Evolutionary conservation across 2,113 vertebrate species (phyloP).

Genomic region (Phoxinus phoxinus): DNA sequence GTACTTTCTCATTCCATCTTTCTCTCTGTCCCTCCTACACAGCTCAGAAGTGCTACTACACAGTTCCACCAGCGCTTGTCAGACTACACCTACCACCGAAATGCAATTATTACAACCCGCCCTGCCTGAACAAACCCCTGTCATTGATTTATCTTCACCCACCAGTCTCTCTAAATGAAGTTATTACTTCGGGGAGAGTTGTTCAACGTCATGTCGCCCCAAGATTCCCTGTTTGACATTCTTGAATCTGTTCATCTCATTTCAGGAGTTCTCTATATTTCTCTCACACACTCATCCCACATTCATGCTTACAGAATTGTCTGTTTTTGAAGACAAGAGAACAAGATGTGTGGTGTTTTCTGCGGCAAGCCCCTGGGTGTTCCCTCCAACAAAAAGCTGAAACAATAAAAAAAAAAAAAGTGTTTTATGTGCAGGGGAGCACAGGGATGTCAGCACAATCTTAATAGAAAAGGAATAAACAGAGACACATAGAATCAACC

Average conservation of each 20-base stretch:
- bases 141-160: conserved; percentile 25
- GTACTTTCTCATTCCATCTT: conserved; percentile 1
- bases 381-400: not conserved
- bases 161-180: conserved; percentile 18
- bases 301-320: not conserved
- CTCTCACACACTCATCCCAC: not conserved
- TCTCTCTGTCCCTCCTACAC: conserved; percentile 17
- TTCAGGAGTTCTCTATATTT: not conserved
- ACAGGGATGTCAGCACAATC: not conserved
- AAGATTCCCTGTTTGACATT: conserved; percentile 20
- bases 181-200: conserved; percentile 19
- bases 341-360: not conserved
- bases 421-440: not conserved
- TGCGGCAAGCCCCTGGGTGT: conserved; percentile 10
- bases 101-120: not conserved
- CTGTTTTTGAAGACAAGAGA: not conserved
- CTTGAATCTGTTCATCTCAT: conserved; percentile 7
- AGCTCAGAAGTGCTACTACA: conserved; percentile 18
- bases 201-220: not conserved
- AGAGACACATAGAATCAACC: not conserved
- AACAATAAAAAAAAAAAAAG: not conserved
- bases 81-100: not conserved
- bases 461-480: not conserved
- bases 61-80: not conserved
- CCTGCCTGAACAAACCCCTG: not conserved